phyloP scores from a whole-genome alignment of 2,113 vertebrate genomes.

The Aegotheles bennettii region DNA sequence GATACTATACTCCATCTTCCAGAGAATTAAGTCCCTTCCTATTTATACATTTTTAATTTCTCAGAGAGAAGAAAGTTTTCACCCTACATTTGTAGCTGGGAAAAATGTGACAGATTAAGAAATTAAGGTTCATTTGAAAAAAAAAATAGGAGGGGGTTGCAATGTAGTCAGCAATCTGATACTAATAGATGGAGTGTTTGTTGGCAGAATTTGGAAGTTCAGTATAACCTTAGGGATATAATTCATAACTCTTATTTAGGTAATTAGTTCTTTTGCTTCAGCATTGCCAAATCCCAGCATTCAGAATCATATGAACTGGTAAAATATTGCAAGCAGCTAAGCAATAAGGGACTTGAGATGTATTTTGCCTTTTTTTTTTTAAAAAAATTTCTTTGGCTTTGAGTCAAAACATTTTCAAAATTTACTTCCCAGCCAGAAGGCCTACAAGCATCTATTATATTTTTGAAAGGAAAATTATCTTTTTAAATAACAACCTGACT shows the following conservation, averaged over 20 bases:
- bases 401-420: not conserved
- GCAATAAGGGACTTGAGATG: not conserved
- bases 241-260: conserved; percentile 46
- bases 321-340: not conserved
- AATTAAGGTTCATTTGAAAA: not conserved
- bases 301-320: not conserved
- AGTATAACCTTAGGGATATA: conserved; percentile 24
- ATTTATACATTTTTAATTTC: conserved; percentile 29
- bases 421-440: not conserved
- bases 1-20: not conserved
- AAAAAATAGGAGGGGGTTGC: not conserved
- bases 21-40: not conserved
- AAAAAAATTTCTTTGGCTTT: not conserved
- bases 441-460: not conserved
- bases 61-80: not conserved
- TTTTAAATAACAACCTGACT: not conserved
- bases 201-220: conserved; percentile 27
- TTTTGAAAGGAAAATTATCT: not conserved
- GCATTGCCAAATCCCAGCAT: not conserved
- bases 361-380: not conserved
- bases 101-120: not conserved
- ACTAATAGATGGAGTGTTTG: not conserved
- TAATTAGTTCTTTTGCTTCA: conserved; percentile 33
- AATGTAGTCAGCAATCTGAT: conserved; percentile 26
- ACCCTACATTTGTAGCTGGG: not conserved